Evolutionary conservation across 2,888 invertebrate genomes (phyloP).

Genomic region (Monoplex corrugatus): DNA sequence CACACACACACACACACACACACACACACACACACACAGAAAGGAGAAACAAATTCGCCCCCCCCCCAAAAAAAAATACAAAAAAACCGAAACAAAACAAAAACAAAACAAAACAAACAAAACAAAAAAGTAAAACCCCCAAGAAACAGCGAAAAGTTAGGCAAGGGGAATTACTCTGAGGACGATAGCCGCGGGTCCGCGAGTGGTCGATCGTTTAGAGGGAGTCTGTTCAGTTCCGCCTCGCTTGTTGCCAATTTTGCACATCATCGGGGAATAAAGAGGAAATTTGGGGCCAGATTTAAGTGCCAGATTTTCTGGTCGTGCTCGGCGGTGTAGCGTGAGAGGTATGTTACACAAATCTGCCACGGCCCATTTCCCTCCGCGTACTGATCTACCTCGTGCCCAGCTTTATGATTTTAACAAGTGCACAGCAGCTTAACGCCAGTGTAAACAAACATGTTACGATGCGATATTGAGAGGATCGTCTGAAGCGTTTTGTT

Average conservation of each 20-base stretch:
- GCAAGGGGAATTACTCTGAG: constrained; percentile 43
- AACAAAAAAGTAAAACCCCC: neutral
- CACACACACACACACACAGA: neutral
- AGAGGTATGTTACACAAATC: constrained; percentile 35
- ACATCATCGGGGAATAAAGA: constrained; percentile 46
- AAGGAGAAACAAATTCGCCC: too few relatives aligned
- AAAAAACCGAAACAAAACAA: neutral
- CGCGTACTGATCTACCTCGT: constrained; percentile 26
- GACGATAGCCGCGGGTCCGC: neutral
- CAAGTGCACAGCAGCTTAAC: constrained; percentile 35
- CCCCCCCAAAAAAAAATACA: too few relatives aligned
- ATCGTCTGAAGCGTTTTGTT: neutral
- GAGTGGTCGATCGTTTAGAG: constrained; percentile 44
- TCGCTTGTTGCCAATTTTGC: constrained; percentile 48
- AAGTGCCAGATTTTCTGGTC: constrained; percentile 3
- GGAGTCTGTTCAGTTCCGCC: constrained; percentile 48
- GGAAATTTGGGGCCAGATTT: constrained; percentile 37
- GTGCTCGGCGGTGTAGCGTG: constrained; percentile 36
- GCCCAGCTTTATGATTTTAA: constrained; percentile 27
- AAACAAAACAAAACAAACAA: too few relatives aligned
- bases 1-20: too few relatives aligned
- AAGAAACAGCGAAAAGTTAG: neutral
- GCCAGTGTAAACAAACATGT: constrained; percentile 3
- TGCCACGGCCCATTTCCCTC: constrained; percentile 10
- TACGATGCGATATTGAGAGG: neutral